phyloP scores from a whole-genome alignment of 2,797 vertebrate genomes.

The Gouania willdenowi region DNA sequence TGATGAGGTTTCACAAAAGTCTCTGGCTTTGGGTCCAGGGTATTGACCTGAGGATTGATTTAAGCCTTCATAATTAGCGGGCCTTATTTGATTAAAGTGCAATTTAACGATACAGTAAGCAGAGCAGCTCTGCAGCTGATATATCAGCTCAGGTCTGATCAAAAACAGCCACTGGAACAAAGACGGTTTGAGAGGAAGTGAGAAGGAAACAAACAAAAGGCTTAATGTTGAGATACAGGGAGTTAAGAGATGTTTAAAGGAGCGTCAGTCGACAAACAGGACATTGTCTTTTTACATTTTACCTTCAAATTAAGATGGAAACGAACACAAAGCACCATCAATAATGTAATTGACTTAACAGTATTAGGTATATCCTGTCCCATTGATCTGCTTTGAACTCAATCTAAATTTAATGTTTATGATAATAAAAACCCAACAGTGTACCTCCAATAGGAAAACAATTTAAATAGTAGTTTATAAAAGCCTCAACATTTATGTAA shows the following conservation, averaged over 20 bases:
- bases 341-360: slow-evolving; percentile 77
- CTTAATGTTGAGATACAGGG: slow-evolving; percentile 19
- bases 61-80: slow-evolving; percentile 79
- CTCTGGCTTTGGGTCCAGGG: slow-evolving; percentile 61
- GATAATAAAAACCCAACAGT: too few species aligned
- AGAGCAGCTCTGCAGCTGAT: slow-evolving; percentile 76
- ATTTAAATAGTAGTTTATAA: too few species aligned
- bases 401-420: slow-evolving; percentile 64
- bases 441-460: too few species aligned
- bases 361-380: slow-evolving; percentile 70
- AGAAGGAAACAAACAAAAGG: slow-evolving; percentile 10
- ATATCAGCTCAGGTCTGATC: slow-evolving; percentile 67
- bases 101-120: slow-evolving; percentile 78
- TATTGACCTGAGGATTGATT: slow-evolving; percentile 82
- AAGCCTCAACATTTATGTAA: too few species aligned
- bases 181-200: too few species aligned
- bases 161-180: slow-evolving; percentile 68
- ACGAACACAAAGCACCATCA: slow-evolving; percentile 63
- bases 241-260: slow-evolving; percentile 2
- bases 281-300: slow-evolving; percentile 24
- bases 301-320: slow-evolving; percentile 45
- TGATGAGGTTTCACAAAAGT: slow-evolving; percentile 68
- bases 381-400: slow-evolving; percentile 54
- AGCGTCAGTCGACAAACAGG: slow-evolving; percentile 28
- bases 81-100: slow-evolving; percentile 81